These are phyloP conservation scores for Microctonus aethiopoides DNA, from an alignment of 2,888 invertebrate genomes.

Conservation along the genomic window DNA sequence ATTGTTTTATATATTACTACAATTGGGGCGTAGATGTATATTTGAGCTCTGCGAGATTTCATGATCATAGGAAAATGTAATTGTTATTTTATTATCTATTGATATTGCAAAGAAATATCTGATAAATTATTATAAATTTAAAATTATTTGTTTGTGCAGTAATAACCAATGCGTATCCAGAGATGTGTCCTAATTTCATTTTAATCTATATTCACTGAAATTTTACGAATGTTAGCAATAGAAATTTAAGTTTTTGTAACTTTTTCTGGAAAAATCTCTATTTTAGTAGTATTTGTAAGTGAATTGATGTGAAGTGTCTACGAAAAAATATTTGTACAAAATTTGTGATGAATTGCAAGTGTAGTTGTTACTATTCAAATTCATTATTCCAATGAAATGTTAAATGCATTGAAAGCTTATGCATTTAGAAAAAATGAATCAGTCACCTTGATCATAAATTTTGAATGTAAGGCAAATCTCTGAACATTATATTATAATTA, in stretches of 20 bases:
- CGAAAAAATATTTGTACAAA: background rate
- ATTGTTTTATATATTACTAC: slow-evolving; percentile 38
- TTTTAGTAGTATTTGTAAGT: background rate
- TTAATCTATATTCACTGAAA: slow-evolving; percentile 44
- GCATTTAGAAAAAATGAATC: background rate
- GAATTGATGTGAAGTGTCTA: background rate
- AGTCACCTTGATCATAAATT: background rate
- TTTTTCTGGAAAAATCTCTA: background rate
- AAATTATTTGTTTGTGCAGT: slow-evolving; percentile 36
- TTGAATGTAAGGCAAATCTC: background rate
- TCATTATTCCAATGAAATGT: background rate
- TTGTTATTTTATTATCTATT: background rate
- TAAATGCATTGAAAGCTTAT: no score
- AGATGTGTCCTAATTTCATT: slow-evolving; percentile 51
- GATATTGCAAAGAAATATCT: background rate
- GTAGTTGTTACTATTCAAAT: background rate
- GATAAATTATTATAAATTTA: slow-evolving; percentile 2
- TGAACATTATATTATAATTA: background rate
- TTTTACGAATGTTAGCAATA: slow-evolving; percentile 44
- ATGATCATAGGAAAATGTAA: background rate
- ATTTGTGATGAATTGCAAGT: background rate
- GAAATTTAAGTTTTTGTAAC: slow-evolving; percentile 31
- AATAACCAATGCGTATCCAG: slow-evolving; percentile 38
- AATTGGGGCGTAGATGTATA: slow-evolving; percentile 36
- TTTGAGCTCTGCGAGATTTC: background rate